Conservation (phyloP, 2,888 invertebrate genomes). For the Psococerastis gibbosa region DNA sequence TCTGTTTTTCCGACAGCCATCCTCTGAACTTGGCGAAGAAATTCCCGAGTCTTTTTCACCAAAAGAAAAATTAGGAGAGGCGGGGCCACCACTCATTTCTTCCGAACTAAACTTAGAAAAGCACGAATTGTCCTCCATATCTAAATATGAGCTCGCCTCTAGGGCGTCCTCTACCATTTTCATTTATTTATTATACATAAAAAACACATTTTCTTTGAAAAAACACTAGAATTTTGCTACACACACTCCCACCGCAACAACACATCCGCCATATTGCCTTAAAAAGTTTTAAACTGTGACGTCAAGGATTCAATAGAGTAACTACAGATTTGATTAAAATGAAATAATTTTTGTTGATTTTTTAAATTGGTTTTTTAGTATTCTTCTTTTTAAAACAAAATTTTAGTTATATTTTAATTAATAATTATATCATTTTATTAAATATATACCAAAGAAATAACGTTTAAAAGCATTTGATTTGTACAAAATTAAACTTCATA, state of each 20-base stretch:
- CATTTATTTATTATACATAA: neutral
- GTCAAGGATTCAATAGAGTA: too few relatives aligned
- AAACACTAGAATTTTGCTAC: neutral
- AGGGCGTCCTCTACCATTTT: neutral
- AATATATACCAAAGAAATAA: too few relatives aligned
- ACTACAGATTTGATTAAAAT: too few relatives aligned
- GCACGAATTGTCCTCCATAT: neutral
- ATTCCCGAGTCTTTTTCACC: neutral
- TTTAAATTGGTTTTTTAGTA: too few relatives aligned
- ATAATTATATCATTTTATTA: too few relatives aligned
- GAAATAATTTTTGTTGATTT: too few relatives aligned
- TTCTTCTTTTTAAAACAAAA: too few relatives aligned
- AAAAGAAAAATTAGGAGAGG: neutral
- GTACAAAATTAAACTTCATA: too few relatives aligned
- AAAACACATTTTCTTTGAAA: neutral
- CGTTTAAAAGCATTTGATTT: too few relatives aligned
- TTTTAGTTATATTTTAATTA: too few relatives aligned
- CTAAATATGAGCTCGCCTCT: neutral
- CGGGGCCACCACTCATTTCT: neutral
- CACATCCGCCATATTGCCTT: neutral
- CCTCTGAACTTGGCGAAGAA: slow-evolving; percentile 10
- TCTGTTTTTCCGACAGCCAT: slow-evolving; percentile 48
- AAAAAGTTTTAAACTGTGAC: neutral
- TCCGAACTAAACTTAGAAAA: neutral
- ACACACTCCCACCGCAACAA: neutral